Conservation (phyloP, 2,888 invertebrate species). For the Melangyna quadrimaculata region DNA sequence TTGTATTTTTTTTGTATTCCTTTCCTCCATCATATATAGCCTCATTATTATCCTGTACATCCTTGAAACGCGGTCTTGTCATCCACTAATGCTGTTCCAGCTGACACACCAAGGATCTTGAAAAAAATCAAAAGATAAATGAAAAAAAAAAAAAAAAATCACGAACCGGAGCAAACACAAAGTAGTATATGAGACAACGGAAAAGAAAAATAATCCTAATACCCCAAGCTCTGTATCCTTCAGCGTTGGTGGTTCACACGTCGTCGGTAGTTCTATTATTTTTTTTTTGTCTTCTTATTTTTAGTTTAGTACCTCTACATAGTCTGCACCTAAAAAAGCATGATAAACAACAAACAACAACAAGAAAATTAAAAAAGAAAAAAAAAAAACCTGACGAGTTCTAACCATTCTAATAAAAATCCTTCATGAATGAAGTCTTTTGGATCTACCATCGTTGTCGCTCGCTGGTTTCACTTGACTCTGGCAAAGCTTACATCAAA, state of each 20-base stretch:
- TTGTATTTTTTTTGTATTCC: constrained; percentile 1
- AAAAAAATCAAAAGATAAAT: not conserved
- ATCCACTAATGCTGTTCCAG: constrained; percentile 32
- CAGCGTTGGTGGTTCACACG: constrained; percentile 66
- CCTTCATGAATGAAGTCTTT: constrained; percentile 8
- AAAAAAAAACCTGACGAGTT: constrained; percentile 36
- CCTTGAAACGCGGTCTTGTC: constrained; percentile 44
- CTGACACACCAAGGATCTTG: constrained; percentile 30
- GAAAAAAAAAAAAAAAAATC: constrained; percentile 16
- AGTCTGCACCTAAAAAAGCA: constrained; percentile 25
- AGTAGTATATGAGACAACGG: constrained; percentile 18
- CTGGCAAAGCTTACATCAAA: constrained; percentile 18
- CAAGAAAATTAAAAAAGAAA: constrained; percentile 22
- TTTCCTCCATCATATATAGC: not conserved
- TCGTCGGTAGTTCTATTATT: constrained; percentile 34
- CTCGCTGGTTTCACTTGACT: constrained; percentile 34
- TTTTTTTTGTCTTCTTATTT: not conserved
- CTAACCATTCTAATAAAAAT: constrained; percentile 32
- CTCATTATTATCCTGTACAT: constrained; percentile 59
- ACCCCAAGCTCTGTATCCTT: constrained; percentile 46
- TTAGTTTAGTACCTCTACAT: not conserved
- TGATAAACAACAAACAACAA: constrained; percentile 20
- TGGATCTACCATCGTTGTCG: not conserved
- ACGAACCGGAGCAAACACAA: not conserved
- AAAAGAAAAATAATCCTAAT: constrained; percentile 59